Evolutionary conservation across 2,888 invertebrate genomes (phyloP).

Genomic region (Micoletzkya japonica): DNA sequence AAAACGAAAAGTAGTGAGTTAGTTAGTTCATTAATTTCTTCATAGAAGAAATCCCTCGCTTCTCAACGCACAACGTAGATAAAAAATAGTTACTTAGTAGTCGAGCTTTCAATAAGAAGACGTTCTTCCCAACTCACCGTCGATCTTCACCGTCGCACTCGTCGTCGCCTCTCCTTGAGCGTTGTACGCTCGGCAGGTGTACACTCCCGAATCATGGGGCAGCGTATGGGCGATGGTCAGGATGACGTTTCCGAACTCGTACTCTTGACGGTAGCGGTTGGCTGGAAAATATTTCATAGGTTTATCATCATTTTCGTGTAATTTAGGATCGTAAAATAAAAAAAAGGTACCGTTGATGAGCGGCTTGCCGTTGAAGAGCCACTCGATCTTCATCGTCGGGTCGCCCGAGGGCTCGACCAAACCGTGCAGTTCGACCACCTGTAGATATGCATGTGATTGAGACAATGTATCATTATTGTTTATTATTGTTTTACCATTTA

Average conservation of each 20-base stretch:
- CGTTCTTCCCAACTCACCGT: slow-evolving; percentile 55
- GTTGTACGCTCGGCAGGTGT: slow-evolving; percentile 89
- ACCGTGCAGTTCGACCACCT: slow-evolving; percentile 93
- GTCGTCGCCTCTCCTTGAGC: slow-evolving; percentile 91
- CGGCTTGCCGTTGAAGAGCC: slow-evolving; percentile 80
- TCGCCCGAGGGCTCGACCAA: slow-evolving; percentile 75
- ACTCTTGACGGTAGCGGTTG: slow-evolving; percentile 74
- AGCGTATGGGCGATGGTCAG: slow-evolving; percentile 84
- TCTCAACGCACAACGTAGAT: background rate
- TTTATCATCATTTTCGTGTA: slow-evolving; percentile 65
- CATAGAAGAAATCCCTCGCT: background rate
- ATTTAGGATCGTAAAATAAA: background rate
- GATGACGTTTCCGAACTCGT: slow-evolving; percentile 92
- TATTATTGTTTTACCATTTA: too few relatives aligned
- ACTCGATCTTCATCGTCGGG: slow-evolving; percentile 60
- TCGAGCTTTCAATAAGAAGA: slow-evolving; percentile 32
- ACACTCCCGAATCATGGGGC: slow-evolving; percentile 85
- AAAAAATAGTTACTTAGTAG: too few relatives aligned
- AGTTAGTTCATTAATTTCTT: too few relatives aligned
- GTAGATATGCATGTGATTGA: too few relatives aligned
- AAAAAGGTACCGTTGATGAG: slow-evolving; percentile 68
- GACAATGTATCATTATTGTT: too few relatives aligned
- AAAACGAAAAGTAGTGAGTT: background rate
- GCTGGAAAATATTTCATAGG: slow-evolving; percentile 34
- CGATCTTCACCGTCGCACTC: slow-evolving; percentile 86